Percentiles rank a stretch among this genome's conserved stretches.
These are phyloP conservation scores for Philereme vetulata DNA, from an alignment of 2,888 invertebrate species.

Conservation along the genomic window DNA sequence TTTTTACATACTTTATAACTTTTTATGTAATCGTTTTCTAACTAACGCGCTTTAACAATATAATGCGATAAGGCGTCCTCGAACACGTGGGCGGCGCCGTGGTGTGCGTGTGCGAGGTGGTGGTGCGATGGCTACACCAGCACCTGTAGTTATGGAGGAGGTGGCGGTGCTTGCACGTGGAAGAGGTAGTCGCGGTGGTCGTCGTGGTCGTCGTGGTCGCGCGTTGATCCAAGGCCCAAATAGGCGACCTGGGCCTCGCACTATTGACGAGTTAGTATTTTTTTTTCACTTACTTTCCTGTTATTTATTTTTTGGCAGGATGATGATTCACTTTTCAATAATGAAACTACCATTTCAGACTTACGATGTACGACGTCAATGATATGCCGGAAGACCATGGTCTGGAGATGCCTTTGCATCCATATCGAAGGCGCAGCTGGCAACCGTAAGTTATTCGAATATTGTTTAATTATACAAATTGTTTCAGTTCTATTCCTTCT, in stretches of 20 bases:
- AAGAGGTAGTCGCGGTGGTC: slow-evolving; percentile 5
- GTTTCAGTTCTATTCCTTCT: too few species aligned
- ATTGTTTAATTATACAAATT: slow-evolving; percentile 1
- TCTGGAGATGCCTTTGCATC: slow-evolving; percentile 1
- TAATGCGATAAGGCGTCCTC: slow-evolving; percentile 4
- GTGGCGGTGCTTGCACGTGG: slow-evolving; percentile 7
- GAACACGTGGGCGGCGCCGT: slow-evolving; percentile 4
- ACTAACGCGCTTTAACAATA: slow-evolving; percentile 7
- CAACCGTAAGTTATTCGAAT: slow-evolving; percentile 5
- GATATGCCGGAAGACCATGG: slow-evolving; percentile 4
- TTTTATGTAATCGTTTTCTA: slow-evolving; percentile 6
- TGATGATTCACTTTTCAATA: slow-evolving; percentile 6
- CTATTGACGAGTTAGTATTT: slow-evolving; percentile 9
- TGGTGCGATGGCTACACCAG: not conserved
- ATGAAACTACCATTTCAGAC: slow-evolving; percentile 3
- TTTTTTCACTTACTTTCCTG: slow-evolving; percentile 4
- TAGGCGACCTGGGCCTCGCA: slow-evolving; percentile 4
- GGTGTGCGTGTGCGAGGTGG: slow-evolving; percentile 9
- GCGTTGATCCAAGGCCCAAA: not conserved
- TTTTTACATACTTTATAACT: slow-evolving; percentile 6
- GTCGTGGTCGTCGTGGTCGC: not conserved
- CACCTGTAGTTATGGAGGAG: slow-evolving; percentile 2
- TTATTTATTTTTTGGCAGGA: slow-evolving; percentile 6
- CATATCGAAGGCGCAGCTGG: slow-evolving; percentile 1
- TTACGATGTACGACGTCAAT: slow-evolving; percentile 2